These are phyloP conservation scores for Agrotis segetum DNA, from an alignment of 2,888 invertebrate genomes.

Conservation along the genomic window DNA sequence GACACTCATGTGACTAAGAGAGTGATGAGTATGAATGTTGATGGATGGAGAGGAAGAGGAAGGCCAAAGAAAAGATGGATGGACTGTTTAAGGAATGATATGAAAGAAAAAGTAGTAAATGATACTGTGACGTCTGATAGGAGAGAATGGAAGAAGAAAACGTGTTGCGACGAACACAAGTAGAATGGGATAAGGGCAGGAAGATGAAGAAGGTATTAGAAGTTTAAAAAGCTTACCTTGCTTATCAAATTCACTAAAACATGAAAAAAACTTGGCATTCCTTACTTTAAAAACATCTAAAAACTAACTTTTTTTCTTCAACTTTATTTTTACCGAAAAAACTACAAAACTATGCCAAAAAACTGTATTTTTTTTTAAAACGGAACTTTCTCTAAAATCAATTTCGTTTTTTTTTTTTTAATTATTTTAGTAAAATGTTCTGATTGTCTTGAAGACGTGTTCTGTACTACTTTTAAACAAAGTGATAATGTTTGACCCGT, in stretches of 20 bases:
- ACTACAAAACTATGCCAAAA: background rate
- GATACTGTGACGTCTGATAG: too few relatives aligned
- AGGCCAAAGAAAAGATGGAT: too few relatives aligned
- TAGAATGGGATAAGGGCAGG: too few relatives aligned
- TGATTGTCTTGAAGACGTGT: background rate
- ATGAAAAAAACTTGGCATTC: constrained; percentile 42
- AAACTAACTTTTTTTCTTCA: background rate
- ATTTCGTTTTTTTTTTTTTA: background rate
- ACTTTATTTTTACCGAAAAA: background rate
- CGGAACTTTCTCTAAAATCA: background rate
- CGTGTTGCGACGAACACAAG: too few relatives aligned
- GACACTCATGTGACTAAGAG: too few relatives aligned
- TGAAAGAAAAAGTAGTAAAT: too few relatives aligned
- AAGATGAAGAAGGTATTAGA: too few relatives aligned
- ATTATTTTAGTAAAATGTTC: background rate
- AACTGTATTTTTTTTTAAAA: background rate
- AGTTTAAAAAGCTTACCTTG: constrained; percentile 45
- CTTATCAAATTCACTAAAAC: constrained; percentile 54
- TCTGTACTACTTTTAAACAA: constrained; percentile 15
- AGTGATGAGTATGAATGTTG: too few relatives aligned
- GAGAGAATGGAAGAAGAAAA: too few relatives aligned
- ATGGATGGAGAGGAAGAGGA: too few relatives aligned
- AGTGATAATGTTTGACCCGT: constrained; percentile 46
- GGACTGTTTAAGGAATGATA: too few relatives aligned
- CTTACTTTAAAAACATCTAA: background rate